Percentiles rank a stretch among this genome's conserved stretches.
Conservation (phyloP, 2,113 vertebrate genomes). For the Oreochromis niloticus region DNA sequence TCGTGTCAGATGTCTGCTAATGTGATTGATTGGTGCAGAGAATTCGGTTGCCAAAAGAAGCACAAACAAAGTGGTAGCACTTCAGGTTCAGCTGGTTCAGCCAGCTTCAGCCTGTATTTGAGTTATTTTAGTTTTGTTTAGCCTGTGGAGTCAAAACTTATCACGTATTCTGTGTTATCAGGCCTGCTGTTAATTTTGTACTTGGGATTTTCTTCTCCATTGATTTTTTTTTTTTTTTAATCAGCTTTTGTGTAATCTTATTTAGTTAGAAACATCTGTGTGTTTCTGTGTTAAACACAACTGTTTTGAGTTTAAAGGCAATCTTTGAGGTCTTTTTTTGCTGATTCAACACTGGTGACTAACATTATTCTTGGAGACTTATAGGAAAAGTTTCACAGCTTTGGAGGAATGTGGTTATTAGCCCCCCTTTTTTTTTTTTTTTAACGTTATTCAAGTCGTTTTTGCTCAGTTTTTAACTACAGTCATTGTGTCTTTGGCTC, state of each 20-base stretch:
- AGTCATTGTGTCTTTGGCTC: neutral
- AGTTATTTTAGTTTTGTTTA: neutral
- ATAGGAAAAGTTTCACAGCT: neutral
- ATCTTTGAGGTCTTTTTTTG: neutral
- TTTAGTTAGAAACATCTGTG: neutral
- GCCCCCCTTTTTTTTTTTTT: neutral
- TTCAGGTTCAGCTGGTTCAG: constrained; percentile 26
- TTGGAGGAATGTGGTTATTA: neutral
- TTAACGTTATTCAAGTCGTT: neutral
- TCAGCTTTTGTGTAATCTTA: neutral
- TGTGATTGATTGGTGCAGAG: neutral
- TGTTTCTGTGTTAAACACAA: neutral
- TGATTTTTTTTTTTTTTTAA: neutral
- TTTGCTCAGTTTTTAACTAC: neutral
- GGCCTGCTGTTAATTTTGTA: neutral
- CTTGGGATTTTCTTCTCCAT: neutral
- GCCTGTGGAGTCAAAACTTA: neutral
- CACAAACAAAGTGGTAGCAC: neutral
- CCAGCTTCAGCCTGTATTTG: neutral
- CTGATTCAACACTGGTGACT: neutral
- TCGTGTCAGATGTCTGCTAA: neutral
- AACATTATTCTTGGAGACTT: neutral
- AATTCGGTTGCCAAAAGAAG: neutral
- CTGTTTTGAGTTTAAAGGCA: neutral
- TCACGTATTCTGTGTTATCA: neutral